These are phyloP conservation scores for Capra hircus DNA, from an alignment of 2,113 vertebrate species.

Conservation along the genomic window DNA sequence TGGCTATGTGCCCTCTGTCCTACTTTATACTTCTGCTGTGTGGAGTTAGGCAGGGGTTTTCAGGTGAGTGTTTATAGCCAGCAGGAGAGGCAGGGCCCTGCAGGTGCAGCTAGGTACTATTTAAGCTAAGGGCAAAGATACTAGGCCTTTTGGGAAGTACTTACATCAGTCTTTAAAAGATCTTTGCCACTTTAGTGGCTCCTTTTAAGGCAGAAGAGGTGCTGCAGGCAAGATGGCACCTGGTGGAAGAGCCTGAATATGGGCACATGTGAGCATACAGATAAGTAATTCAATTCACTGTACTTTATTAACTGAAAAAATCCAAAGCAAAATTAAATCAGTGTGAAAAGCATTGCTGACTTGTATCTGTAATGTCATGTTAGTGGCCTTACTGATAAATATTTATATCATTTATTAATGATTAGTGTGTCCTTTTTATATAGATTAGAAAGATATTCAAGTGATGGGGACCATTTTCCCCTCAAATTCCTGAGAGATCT, in stretches of 20 bases:
- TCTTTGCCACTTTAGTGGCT: neutral
- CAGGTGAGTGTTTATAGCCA: neutral
- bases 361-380: neutral
- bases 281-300: neutral
- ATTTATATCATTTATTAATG: neutral
- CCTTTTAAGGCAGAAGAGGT: neutral
- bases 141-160: neutral
- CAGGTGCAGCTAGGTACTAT: neutral
- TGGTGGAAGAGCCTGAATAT: neutral
- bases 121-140: neutral
- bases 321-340: neutral
- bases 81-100: neutral
- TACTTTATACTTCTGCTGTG: neutral
- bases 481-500: neutral
- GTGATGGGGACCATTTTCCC: neutral
- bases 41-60: conserved; percentile 1
- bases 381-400: neutral
- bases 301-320: neutral
- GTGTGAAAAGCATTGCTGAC: neutral
- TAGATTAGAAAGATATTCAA: neutral
- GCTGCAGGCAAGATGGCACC: neutral
- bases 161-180: conserved; percentile 27
- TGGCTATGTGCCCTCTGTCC: neutral
- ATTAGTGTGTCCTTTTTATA: neutral
- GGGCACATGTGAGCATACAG: neutral